Evolutionary conservation across 2,113 vertebrate genomes (phyloP).

Genomic region (Rousettus leschenaultii): DNA sequence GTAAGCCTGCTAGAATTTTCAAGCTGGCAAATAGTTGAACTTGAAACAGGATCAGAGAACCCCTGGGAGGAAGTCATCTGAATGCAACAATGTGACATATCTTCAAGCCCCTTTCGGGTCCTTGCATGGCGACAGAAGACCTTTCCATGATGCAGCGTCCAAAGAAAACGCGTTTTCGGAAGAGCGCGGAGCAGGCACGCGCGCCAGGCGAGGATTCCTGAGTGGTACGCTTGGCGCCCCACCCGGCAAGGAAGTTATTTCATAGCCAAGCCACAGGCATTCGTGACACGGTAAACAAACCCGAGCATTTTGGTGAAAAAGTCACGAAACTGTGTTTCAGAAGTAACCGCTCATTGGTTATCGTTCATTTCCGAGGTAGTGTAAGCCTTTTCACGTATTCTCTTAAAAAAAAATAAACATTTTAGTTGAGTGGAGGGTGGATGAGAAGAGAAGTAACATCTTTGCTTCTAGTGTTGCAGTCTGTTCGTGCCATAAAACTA

Average conservation of each 20-base stretch:
- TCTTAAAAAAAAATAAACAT: neutral
- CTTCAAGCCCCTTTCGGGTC: neutral
- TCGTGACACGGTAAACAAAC: slow-evolving; percentile 51
- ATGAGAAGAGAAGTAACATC: neutral
- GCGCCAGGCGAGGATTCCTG: neutral
- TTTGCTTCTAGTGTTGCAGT: neutral
- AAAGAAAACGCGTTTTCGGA: neutral
- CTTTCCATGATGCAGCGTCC: neutral
- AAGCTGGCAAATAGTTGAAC: neutral
- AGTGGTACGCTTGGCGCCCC: neutral
- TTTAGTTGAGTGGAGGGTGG: neutral
- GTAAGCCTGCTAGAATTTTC: neutral
- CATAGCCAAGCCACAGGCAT: slow-evolving; percentile 25
- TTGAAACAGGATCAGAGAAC: neutral
- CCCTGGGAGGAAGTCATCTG: neutral
- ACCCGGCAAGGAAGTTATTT: neutral
- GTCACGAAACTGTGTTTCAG: neutral
- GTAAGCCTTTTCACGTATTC: neutral
- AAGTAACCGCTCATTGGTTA: neutral
- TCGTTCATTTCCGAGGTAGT: neutral
- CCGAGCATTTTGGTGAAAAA: neutral
- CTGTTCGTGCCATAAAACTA: neutral
- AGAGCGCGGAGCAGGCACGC: neutral
- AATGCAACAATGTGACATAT: neutral
- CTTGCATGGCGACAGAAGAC: neutral